These are phyloP conservation scores for Pseudoatta argentina DNA, from an alignment of 1,140 invertebrate genomes.

Conservation along the genomic window DNA sequence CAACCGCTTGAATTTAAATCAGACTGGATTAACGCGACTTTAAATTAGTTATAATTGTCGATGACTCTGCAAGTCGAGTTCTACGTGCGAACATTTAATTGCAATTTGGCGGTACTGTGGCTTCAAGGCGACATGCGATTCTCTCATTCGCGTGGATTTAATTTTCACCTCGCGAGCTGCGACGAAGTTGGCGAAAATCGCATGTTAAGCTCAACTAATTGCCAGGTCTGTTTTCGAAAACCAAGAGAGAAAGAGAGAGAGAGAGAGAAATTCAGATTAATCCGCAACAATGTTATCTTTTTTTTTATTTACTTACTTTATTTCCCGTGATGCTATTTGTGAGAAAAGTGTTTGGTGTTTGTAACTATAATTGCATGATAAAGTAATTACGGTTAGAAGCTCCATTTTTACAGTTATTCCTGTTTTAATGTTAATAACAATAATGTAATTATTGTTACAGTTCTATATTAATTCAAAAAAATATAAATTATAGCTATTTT, in stretches of 20 bases:
- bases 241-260: conserved; percentile 1
- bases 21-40: conserved; percentile 56
- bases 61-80: conserved; percentile 46
- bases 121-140: conserved; percentile 66
- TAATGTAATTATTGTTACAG: no score
- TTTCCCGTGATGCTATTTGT: no score
- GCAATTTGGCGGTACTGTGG: conserved; percentile 53
- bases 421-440: no score
- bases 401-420: no score
- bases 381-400: no score
- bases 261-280: conserved; percentile 1
- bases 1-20: conserved; percentile 56
- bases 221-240: conserved; percentile 21
- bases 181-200: conserved; percentile 54
- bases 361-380: no score
- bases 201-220: conserved; percentile 50
- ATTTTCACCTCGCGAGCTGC: conserved; percentile 40
- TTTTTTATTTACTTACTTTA: neutral
- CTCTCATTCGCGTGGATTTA: conserved; percentile 56
- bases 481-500: no score
- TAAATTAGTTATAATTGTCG: conserved; percentile 61
- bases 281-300: conserved; percentile 7
- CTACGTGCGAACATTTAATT: conserved; percentile 64
- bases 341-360: no score
- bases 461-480: no score